A percentile compares a stretch with the other conserved stretches of the same genome.
Conservation (phyloP, 92 coral and sea anemone species). For the Phenganax subtilis region DNA sequence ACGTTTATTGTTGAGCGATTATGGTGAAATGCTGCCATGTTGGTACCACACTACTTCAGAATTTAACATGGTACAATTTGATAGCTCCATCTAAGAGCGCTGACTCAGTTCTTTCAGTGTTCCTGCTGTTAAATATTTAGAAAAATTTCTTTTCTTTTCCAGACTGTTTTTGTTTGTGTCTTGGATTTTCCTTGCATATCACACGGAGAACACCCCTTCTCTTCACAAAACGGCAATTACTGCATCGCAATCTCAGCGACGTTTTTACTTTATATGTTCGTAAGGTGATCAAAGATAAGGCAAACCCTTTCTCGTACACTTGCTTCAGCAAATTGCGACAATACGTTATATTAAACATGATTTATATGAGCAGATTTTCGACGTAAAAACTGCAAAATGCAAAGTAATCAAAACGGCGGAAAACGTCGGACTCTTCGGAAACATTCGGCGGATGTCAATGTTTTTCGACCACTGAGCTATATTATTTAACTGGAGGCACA, state of each 20-base stretch:
- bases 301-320: slow-evolving; percentile 60
- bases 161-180: slow-evolving; percentile 94
- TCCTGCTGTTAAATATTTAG: background rate
- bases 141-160: slow-evolving; percentile 42
- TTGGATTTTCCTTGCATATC: slow-evolving; percentile 82
- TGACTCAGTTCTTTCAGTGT: background rate
- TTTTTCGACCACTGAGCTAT: too few relatives aligned
- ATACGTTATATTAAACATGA: slow-evolving; percentile 23
- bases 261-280: slow-evolving; percentile 89
- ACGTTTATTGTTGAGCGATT: too few relatives aligned
- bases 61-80: background rate
- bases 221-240: slow-evolving; percentile 85
- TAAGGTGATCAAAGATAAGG: slow-evolving; percentile 62
- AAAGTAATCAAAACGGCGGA: background rate
- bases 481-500: too few relatives aligned
- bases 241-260: slow-evolving; percentile 76
- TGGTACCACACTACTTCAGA: too few relatives aligned
- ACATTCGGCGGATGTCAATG: background rate
- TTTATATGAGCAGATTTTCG: background rate
- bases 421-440: background rate
- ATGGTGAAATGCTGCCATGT: too few relatives aligned
- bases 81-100: background rate
- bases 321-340: slow-evolving; percentile 49
- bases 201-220: slow-evolving; percentile 92
- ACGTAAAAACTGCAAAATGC: background rate